phyloP scores from a whole-genome alignment of 2,888 invertebrate species.

The Tryphoninae sp. region DNA sequence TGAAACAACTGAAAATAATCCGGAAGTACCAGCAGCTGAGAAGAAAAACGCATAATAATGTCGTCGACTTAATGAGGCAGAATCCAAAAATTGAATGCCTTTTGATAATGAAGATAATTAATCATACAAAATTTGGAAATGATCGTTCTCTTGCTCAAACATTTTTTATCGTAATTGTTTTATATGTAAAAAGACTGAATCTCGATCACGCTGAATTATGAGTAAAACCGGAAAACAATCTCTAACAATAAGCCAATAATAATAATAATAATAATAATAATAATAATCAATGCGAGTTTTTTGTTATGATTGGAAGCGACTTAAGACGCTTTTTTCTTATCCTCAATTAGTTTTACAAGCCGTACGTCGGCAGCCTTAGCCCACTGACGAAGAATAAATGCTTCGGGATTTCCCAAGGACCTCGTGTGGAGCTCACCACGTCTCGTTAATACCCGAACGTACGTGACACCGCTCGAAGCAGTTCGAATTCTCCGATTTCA shows the following conservation, averaged over 20 bases:
- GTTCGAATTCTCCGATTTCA: constrained; percentile 29
- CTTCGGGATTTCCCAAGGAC: constrained; percentile 69
- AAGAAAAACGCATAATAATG: background rate
- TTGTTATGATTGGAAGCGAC: background rate
- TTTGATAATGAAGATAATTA: background rate
- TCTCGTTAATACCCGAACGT: constrained; percentile 43
- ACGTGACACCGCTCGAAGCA: constrained; percentile 55
- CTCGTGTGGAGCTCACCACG: constrained; percentile 53
- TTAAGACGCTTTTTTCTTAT: background rate
- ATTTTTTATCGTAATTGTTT: background rate
- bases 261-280: constrained; percentile 11
- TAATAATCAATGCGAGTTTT: too few relatives aligned
- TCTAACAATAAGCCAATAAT: background rate
- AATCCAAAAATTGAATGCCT: background rate
- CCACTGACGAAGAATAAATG: constrained; percentile 60
- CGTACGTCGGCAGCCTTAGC: constrained; percentile 60
- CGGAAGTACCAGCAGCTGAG: background rate
- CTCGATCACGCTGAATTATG: too few relatives aligned
- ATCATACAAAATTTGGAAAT: background rate
- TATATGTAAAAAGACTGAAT: background rate
- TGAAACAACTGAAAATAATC: constrained; percentile 6
- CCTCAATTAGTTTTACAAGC: constrained; percentile 42
- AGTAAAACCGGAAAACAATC: background rate
- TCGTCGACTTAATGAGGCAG: background rate
- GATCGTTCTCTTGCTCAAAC: background rate